Conservation (phyloP, 2,888 invertebrate species). For the Eupithecia subumbrata region DNA sequence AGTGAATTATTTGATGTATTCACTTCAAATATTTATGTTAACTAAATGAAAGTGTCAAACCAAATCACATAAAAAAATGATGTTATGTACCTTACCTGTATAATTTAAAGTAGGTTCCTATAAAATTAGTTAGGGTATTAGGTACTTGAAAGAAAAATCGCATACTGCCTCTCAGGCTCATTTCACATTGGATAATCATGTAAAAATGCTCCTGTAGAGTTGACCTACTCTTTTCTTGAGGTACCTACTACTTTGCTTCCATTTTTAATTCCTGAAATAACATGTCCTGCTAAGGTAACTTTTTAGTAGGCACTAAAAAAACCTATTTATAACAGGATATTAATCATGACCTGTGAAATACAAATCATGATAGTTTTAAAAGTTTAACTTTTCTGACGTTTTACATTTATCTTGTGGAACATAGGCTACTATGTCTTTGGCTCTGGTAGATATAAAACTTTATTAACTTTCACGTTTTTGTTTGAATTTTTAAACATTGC, state of each 20-base stretch:
- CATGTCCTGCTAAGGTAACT: background rate
- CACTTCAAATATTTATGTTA: background rate
- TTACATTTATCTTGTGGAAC: background rate
- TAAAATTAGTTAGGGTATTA: background rate
- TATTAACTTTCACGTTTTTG: background rate
- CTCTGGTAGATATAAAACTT: background rate
- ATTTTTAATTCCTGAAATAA: background rate
- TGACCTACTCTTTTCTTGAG: background rate
- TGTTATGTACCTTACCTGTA: background rate
- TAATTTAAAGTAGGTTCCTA: constrained; percentile 1
- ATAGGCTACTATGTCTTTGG: background rate
- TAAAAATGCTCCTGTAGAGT: background rate
- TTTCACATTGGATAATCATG: background rate
- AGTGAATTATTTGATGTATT: background rate
- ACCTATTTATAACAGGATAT: too few relatives aligned
- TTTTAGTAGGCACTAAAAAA: background rate
- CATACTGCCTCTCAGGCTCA: background rate
- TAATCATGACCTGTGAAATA: too few relatives aligned
- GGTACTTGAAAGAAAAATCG: background rate
- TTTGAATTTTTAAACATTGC: background rate
- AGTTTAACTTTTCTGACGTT: background rate
- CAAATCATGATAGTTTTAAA: background rate
- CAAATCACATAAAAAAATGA: background rate
- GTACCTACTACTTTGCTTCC: background rate
- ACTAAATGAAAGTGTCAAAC: background rate